These are phyloP conservation scores for Zaprionus ghesquierei DNA, from an alignment of 1,140 invertebrate species.

Conservation along the genomic window DNA sequence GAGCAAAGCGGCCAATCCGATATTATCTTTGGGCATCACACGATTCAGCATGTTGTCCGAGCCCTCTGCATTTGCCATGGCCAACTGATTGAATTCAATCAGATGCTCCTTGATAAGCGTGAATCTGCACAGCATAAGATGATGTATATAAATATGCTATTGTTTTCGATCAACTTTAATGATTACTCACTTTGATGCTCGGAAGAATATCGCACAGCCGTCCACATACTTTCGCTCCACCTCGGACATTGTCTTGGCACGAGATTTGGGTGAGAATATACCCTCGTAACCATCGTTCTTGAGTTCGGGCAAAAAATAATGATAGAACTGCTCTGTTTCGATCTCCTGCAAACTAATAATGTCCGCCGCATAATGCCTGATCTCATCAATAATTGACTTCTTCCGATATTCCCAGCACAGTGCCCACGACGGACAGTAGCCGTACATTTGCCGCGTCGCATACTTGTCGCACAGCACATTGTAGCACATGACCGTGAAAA, in stretches of 20 bases:
- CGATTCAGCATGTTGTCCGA: slow-evolving; percentile 99
- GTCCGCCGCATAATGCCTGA: slow-evolving; percentile 97
- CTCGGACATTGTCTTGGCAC: slow-evolving; percentile 99
- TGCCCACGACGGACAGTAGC: slow-evolving; percentile 98
- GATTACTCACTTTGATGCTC: slow-evolving; percentile 92
- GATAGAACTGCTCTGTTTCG: slow-evolving; percentile 99
- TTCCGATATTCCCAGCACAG: slow-evolving; percentile 99
- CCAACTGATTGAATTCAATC: slow-evolving; percentile 98
- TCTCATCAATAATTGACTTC: slow-evolving; percentile 98
- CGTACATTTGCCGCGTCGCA: slow-evolving; percentile 98
- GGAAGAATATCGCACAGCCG: slow-evolving; percentile 99
- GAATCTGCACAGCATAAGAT: slow-evolving; percentile 89
- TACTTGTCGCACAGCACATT: slow-evolving; percentile 99
- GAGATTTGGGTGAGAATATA: slow-evolving; percentile 99
- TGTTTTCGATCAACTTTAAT: background rate
- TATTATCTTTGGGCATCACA: slow-evolving; percentile 99
- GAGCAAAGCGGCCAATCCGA: slow-evolving; percentile 96
- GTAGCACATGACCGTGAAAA: slow-evolving; percentile 99
- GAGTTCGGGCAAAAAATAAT: slow-evolving; percentile 97
- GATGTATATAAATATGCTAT: background rate
- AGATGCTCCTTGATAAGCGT: slow-evolving; percentile 96
- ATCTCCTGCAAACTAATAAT: slow-evolving; percentile 99
- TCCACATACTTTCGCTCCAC: slow-evolving; percentile 98
- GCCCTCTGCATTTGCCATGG: slow-evolving; percentile 98
- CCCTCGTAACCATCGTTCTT: slow-evolving; percentile 97